Evolutionary conservation across 2,888 invertebrate species (phyloP).

Genomic region (Drosophila yooni): DNA sequence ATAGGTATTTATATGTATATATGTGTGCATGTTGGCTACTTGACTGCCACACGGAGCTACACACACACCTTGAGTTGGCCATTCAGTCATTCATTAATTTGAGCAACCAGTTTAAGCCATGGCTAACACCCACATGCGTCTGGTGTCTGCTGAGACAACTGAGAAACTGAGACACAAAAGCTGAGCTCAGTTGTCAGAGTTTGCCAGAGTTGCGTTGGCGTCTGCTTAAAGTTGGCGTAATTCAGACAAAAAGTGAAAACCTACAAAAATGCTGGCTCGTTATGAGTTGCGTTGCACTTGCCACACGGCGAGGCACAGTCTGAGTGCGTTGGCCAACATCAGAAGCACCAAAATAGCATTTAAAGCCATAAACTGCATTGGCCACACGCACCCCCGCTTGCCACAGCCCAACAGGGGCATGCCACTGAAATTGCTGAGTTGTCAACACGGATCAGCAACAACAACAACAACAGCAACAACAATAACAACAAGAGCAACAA

Average conservation of each 20-base stretch:
- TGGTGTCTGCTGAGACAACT: neutral
- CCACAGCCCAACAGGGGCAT: slow-evolving; percentile 13
- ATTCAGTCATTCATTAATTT: slow-evolving; percentile 7
- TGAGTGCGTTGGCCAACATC: slow-evolving; percentile 24
- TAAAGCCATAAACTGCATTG: slow-evolving; percentile 61
- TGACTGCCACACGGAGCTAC: slow-evolving; percentile 19
- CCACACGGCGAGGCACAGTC: slow-evolving; percentile 27
- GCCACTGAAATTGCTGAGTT: slow-evolving; percentile 51
- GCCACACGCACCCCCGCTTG: slow-evolving; percentile 36
- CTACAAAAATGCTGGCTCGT: slow-evolving; percentile 35
- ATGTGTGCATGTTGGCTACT: slow-evolving; percentile 26
- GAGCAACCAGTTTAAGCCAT: slow-evolving; percentile 53
- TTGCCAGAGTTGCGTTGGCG: slow-evolving; percentile 37
- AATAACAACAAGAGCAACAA: neutral
- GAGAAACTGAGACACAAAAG: slow-evolving; percentile 32
- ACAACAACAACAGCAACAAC: slow-evolving; percentile 19
- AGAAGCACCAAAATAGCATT: slow-evolving; percentile 49
- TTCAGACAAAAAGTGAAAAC: slow-evolving; percentile 13
- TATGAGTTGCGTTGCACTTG: slow-evolving; percentile 49
- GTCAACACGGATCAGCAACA: slow-evolving; percentile 43
- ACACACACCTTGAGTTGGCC: slow-evolving; percentile 43
- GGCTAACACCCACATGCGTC: slow-evolving; percentile 54
- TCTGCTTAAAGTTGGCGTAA: slow-evolving; percentile 48
- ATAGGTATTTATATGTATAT: neutral
- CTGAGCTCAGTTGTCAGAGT: slow-evolving; percentile 26